Evolutionary conservation across 2,888 invertebrate genomes (phyloP), one percentile per base, ranked within the genome.

Genomic region (Brassicogethes aeneus): DNA sequence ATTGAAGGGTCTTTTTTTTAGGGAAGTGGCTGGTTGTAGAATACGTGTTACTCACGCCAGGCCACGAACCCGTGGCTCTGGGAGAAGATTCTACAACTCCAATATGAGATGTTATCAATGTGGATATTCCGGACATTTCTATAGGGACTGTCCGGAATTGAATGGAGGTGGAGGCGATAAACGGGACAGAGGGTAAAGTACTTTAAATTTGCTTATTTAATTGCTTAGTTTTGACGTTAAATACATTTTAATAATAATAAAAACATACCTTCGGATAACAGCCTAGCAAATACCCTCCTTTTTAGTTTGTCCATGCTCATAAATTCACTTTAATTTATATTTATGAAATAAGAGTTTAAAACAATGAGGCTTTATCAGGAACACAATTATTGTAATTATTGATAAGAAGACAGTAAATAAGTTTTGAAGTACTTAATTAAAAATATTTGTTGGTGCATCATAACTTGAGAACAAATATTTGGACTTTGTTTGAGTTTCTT

Each of bases 61-160:
- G 43, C 76, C 72, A 2, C 56, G 72, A 36, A 71, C 71, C 17
- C 55, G 70, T 36, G 72, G 71, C 12, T 65, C 68, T 10, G 70
- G 71, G 3, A 56, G 70, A 30, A 56, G 71, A 34, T 70, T 70
- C 42, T 75, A 72, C 60, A 74, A 74, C 52, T 72, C 72, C 35
- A 73, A 72, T 52, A 68, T 75, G 67, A 58, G 75, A 29, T 76
- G 76, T 57, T 76, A 76, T 56, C 73, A 74, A 52, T 76, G 76
- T 56, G 76, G 76, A 10, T 72, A 73, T 46, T 65, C 69, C 23
- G 76, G 76, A 7, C 76, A 76, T 54, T 76, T 76, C 58, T 74
- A 75, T 39, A 59, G 76, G 39, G 75, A 76, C 54, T 76, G 76
- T 50, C 70, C 70, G 1, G 71, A 71, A 40, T 51, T 66, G 47